Conservation (phyloP, 2,113 vertebrate species). For the Cyanistes caeruleus region DNA sequence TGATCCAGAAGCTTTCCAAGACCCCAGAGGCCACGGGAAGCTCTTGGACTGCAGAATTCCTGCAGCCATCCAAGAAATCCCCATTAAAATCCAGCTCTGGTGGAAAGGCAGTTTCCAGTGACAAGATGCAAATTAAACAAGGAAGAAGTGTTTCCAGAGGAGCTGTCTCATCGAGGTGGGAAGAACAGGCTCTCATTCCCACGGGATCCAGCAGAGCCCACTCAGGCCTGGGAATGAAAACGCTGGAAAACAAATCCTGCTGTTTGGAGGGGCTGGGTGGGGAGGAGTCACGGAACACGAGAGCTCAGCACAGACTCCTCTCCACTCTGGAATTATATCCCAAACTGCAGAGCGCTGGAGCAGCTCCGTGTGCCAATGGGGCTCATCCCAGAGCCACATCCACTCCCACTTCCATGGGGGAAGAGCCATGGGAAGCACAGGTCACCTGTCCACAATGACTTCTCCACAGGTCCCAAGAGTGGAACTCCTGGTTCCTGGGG, state of each 20-base stretch:
- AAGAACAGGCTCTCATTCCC: background rate
- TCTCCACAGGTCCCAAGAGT: accelerated
- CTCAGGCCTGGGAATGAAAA: background rate
- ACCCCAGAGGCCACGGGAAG: background rate
- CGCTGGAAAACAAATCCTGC: background rate
- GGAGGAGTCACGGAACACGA: background rate
- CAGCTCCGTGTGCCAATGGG: background rate
- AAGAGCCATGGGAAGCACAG: background rate
- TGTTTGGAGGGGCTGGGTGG: background rate
- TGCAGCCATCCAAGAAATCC: background rate
- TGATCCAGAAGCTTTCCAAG: background rate
- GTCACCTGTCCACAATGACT: background rate
- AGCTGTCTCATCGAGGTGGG: background rate
- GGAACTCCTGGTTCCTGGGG: background rate
- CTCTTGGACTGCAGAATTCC: background rate
- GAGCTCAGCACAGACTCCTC: background rate
- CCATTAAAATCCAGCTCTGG: background rate
- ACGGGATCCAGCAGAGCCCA: background rate
- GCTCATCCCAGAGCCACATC: background rate
- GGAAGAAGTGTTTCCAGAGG: background rate
- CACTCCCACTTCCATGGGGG: background rate
- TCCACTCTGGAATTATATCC: background rate
- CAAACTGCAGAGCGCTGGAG: background rate
- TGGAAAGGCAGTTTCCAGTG: background rate
- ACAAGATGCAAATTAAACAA: constrained; percentile 7